phyloP scores from a whole-genome alignment of 2,888 invertebrate species.

The Nomada hirtipes region DNA sequence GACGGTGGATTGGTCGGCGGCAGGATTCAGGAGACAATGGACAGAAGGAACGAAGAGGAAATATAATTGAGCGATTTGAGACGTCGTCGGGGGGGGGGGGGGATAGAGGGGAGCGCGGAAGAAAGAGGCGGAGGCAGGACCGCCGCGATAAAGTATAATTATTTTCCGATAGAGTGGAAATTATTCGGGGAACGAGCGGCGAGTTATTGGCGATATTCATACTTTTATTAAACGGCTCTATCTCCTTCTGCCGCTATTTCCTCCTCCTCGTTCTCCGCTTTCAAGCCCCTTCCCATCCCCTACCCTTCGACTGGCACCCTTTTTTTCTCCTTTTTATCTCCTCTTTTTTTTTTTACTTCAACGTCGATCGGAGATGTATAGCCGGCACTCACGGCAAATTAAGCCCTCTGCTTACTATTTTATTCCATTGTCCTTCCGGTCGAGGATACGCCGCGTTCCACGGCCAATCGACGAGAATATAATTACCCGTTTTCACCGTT shows the following conservation, averaged over 20 bases:
- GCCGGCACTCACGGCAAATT: constrained; percentile 66
- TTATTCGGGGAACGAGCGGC: constrained; percentile 81
- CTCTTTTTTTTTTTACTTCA: constrained; percentile 46
- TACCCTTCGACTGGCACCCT: constrained; percentile 51
- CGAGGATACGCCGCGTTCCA: constrained; percentile 50
- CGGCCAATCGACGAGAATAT: constrained; percentile 56
- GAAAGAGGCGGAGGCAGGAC: constrained; percentile 65
- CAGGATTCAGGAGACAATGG: constrained; percentile 71
- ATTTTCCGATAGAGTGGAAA: constrained; percentile 84
- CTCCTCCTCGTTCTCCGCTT: constrained; percentile 17
- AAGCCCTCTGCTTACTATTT: constrained; percentile 67
- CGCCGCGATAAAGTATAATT: constrained; percentile 83
- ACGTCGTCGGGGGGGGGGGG: constrained; percentile 67
- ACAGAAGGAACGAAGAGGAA: constrained; percentile 71
- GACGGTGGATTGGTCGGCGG: constrained; percentile 65
- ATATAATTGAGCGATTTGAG: constrained; percentile 83
- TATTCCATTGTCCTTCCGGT: constrained; percentile 63
- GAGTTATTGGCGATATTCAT: constrained; percentile 84
- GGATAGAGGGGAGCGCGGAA: constrained; percentile 50
- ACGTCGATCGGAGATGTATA: constrained; percentile 63
- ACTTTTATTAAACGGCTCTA: constrained; percentile 83
- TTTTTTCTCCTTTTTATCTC: background rate
- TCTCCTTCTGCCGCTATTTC: constrained; percentile 31
- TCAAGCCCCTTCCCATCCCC: constrained; percentile 33
- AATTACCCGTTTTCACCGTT: constrained; percentile 48